Base-by-base conservation (phyloP, 2,888 invertebrate genomes). In the Cerastis rubricosa region DNA sequence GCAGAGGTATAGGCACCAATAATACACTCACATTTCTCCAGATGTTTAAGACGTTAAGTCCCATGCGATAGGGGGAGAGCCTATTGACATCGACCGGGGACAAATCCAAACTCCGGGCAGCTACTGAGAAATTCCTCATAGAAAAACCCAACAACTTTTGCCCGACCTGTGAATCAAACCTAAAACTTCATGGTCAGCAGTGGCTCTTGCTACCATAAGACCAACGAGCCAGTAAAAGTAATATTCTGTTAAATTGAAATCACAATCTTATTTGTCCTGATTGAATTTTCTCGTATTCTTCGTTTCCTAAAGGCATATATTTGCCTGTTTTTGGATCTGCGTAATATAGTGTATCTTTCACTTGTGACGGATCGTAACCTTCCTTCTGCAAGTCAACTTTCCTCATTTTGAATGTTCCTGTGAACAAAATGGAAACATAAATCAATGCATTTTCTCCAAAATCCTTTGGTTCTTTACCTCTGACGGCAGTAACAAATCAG, bases 321-420 rank as follows among this genome's bases (percentile, higher is more conserved):
- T 97, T 97, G 61, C 98, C 98, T 66, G 95, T 93, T 90, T 97
- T 97, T 5, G 97, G 90, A 88, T 98, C 98, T 90, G 98, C 96
- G 92, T 98, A 99, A 95, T 97, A 99, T 54, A 99, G 91, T 89
- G 97, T 97, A 92, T 99, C 99, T 84, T 97, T 97, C 70, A 98
- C 97, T 77, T 96, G 91, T 22, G 95, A 94, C 1, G 98, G 98
- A 92, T 99, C 97, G 93, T 98, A 99, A 17, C 99, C 99, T 89
- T 99, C 99, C 80, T 98, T 98, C 93, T 99, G 98, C 64, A 99
- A 97, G 93, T 99, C 99, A 17, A 98, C 98, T 95, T 99, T 99
- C 94, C 98, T 98, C 93, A 99, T 95, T 96, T 99, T 99, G 94
- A 98, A 99, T 11, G 99, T 99, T 77, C 99, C 99, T 99, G 95